Percentiles rank a stretch among this genome's conserved stretches.
phyloP scores from a whole-genome alignment of 1,140 invertebrate species.

The Monomorium pharaonis region DNA sequence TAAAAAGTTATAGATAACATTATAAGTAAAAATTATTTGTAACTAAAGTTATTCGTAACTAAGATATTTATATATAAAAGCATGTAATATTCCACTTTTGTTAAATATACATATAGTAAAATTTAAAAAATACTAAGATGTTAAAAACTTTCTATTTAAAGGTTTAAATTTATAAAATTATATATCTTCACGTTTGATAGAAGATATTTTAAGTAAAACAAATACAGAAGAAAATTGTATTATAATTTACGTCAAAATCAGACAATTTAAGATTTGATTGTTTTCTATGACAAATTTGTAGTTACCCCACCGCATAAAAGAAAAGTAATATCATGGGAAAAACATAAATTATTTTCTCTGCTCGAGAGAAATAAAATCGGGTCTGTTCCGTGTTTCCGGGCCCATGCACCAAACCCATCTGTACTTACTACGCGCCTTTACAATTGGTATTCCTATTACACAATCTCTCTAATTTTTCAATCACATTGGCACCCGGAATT shows the following conservation, averaged over 20 bases:
- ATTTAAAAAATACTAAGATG: background rate
- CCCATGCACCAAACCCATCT: conserved; percentile 81
- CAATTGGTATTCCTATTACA: conserved; percentile 75
- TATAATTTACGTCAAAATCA: background rate
- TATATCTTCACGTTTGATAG: background rate
- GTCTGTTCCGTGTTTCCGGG: conserved; percentile 72
- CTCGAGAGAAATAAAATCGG: conserved; percentile 56
- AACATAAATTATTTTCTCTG: conserved; percentile 67
- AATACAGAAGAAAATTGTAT: background rate
- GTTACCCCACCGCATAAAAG: conserved; percentile 26
- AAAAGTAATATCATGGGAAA: conserved; percentile 34
- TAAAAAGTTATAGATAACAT: background rate
- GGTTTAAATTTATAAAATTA: background rate
- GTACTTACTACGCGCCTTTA: conserved; percentile 83
- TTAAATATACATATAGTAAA: background rate
- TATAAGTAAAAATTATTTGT: background rate
- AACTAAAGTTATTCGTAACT: background rate
- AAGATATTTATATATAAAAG: background rate
- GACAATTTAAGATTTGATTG: background rate
- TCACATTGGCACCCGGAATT: conserved; percentile 39
- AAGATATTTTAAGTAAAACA: background rate
- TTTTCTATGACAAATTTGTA: background rate
- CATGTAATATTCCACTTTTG: background rate
- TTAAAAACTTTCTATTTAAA: background rate
- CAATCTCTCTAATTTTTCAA: conserved; percentile 75